These are phyloP conservation scores for Anastrepha obliqua DNA, from an alignment of 1,140 invertebrate genomes.

Conservation along the genomic window DNA sequence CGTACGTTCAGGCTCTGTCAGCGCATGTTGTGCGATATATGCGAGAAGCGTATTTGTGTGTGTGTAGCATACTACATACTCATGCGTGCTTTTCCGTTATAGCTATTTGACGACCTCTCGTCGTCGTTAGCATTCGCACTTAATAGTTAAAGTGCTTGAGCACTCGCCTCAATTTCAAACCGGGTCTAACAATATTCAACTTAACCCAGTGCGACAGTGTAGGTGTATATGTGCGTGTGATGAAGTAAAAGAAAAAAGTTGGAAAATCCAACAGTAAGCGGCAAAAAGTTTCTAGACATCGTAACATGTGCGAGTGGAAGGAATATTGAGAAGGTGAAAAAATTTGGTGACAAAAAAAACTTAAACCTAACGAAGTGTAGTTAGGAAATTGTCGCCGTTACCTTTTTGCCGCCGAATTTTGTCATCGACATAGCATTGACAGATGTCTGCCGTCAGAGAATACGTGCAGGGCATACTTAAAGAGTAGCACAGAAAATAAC, in stretches of 20 bases:
- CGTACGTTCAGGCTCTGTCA: not conserved
- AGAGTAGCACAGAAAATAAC: not conserved
- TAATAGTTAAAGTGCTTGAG: not conserved
- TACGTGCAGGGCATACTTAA: not conserved
- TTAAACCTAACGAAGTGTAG: not conserved
- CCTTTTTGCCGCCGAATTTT: not conserved
- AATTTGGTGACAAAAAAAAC: not conserved
- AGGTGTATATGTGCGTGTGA: not conserved
- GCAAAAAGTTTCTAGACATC: not conserved
- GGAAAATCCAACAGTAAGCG: not conserved
- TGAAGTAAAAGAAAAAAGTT: not conserved
- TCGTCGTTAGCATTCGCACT: too few relatives aligned
- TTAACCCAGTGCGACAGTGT: not conserved
- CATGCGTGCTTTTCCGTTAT: too few relatives aligned
- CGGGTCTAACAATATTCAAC: not conserved
- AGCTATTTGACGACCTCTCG: too few relatives aligned
- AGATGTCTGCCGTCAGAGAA: not conserved
- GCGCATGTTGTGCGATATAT: not conserved
- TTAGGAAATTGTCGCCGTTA: not conserved
- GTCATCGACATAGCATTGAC: not conserved
- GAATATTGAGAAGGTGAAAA: not conserved
- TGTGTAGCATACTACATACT: not conserved
- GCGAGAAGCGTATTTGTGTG: not conserved
- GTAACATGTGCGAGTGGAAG: constrained; percentile 14
- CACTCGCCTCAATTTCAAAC: too few relatives aligned